These are phyloP conservation scores for Aselliscus stoliczkanus DNA, from an alignment of 2,797 vertebrate species.

Conservation along the genomic window DNA sequence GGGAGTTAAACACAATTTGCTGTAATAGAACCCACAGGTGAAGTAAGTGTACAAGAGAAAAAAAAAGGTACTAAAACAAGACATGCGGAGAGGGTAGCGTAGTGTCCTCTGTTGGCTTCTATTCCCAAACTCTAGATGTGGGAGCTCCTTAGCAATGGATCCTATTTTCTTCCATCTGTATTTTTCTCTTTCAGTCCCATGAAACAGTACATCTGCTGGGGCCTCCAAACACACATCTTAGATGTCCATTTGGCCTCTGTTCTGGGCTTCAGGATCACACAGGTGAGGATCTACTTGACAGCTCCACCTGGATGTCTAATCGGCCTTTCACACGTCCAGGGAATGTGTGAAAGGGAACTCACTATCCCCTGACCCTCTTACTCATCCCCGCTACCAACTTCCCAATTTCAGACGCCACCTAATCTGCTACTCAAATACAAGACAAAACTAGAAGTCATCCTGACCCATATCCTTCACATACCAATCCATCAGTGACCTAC, in stretches of 20 bases:
- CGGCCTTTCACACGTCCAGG: not conserved
- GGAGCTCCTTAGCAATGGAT: not conserved
- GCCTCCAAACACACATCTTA: not conserved
- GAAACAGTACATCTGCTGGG: not conserved
- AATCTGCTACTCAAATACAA: not conserved
- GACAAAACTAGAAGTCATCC: not conserved
- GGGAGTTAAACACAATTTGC: not conserved
- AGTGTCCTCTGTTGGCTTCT: not conserved
- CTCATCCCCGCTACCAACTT: no score
- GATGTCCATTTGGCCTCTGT: not conserved
- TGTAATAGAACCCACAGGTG: not conserved
- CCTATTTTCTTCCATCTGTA: not conserved
- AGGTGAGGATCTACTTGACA: not conserved
- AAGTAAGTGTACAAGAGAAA: not conserved
- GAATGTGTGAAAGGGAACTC: not conserved
- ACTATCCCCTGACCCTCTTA: not conserved
- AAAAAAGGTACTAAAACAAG: not conserved
- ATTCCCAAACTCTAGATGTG: not conserved
- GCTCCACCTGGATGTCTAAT: not conserved
- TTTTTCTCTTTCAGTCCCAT: not conserved
- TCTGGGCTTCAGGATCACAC: not conserved
- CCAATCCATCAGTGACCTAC: not conserved
- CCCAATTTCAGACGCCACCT: not conserved
- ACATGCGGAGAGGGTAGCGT: not conserved
- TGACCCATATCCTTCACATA: not conserved